phyloP scores from a whole-genome alignment of 1,140 invertebrate species.

The Zophobas atratus region DNA sequence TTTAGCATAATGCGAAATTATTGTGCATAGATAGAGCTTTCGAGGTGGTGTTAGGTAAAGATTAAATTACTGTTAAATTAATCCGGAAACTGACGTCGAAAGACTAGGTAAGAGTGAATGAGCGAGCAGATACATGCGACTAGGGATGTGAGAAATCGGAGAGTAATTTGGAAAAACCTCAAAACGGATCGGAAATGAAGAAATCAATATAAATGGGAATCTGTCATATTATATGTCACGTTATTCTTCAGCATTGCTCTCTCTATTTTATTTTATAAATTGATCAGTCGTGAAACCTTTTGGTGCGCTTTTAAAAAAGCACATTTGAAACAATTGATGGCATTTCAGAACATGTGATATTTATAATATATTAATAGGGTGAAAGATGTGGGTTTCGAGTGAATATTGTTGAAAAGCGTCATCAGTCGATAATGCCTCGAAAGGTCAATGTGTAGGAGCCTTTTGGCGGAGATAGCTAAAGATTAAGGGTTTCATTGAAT shows the following conservation, averaged over 20 bases:
- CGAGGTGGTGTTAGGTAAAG: too few species aligned
- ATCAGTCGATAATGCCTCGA: conserved; percentile 37
- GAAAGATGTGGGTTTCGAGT: neutral
- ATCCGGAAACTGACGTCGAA: too few species aligned
- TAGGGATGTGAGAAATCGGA: conserved; percentile 16
- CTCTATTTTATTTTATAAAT: conserved; percentile 35
- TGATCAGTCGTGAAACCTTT: conserved; percentile 38
- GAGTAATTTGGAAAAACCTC: conserved; percentile 23
- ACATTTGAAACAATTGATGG: conserved; percentile 33
- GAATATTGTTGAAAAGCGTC: conserved; percentile 31
- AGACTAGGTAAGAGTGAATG: neutral
- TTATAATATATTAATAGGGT: conserved; percentile 41
- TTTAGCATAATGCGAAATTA: too few species aligned
- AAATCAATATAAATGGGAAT: conserved; percentile 41
- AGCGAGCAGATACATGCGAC: neutral
- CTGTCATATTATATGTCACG: conserved; percentile 30
- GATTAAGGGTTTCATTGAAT: conserved; percentile 48
- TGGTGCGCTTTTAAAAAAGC: conserved; percentile 29
- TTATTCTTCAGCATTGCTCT: conserved; percentile 24
- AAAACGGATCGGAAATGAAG: conserved; percentile 33
- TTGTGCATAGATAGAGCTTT: too few species aligned
- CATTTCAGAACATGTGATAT: conserved; percentile 34
- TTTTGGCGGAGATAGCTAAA: conserved; percentile 46
- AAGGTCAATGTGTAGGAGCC: conserved; percentile 39
- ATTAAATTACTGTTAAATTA: too few species aligned